Evolutionary conservation across 2,888 invertebrate genomes (phyloP).

Genomic region (Bellardia bayeri): DNA sequence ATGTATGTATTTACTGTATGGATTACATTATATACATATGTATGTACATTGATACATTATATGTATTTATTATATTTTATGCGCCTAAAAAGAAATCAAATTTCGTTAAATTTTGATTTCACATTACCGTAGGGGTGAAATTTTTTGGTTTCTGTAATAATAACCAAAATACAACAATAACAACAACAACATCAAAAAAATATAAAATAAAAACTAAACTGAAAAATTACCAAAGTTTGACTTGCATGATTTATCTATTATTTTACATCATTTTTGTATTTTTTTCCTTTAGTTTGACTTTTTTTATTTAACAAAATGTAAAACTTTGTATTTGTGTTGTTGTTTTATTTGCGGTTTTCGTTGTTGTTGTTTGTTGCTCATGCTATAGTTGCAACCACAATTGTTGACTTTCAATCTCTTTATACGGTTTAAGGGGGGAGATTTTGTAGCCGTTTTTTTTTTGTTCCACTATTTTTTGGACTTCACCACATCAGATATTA

Average conservation of each 20-base stretch:
- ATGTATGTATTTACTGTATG: not conserved
- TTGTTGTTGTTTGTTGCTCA: slow-evolving; percentile 34
- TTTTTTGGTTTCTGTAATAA: slow-evolving; percentile 66
- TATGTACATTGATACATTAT: slow-evolving; percentile 14
- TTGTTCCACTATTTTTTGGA: slow-evolving; percentile 31
- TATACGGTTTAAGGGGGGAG: slow-evolving; percentile 34
- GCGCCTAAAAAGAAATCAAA: slow-evolving; percentile 68
- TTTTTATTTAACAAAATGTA: slow-evolving; percentile 37
- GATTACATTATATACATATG: not conserved
- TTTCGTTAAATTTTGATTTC: slow-evolving; percentile 74
- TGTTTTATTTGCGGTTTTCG: slow-evolving; percentile 34
- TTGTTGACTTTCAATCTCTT: slow-evolving; percentile 63
- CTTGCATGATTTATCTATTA: slow-evolving; percentile 74
- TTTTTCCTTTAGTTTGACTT: slow-evolving; percentile 21
- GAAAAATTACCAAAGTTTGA: slow-evolving; percentile 72
- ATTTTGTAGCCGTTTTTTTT: slow-evolving; percentile 36
- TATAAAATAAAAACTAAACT: slow-evolving; percentile 24
- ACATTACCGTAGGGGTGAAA: slow-evolving; percentile 74
- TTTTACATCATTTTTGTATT: slow-evolving; percentile 71
- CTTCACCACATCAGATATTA: slow-evolving; percentile 67
- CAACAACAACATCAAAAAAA: not conserved
- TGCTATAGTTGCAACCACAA: slow-evolving; percentile 42
- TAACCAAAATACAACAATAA: slow-evolving; percentile 47
- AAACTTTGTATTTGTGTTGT: slow-evolving; percentile 19
- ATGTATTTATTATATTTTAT: slow-evolving; percentile 37